Base-by-base conservation (phyloP, 2,113 vertebrate species). In the Urocitellus parryii region DNA sequence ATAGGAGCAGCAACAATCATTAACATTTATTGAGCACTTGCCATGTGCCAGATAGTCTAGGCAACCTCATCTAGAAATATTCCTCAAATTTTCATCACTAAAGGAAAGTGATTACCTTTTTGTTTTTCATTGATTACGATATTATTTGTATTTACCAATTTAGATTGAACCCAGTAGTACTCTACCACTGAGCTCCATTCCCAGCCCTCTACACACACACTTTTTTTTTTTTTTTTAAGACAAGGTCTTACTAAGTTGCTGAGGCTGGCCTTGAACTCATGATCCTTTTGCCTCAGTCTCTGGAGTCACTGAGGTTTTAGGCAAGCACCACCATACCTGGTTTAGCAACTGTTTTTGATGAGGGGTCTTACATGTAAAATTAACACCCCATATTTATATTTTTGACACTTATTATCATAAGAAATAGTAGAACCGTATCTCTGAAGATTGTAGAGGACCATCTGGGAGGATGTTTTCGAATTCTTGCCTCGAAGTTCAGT, bases 71-170 rank as follows among this genome's bases (percentile, higher is more conserved):
- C 32, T 56, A 24, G 22, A 58, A 45, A 32, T 70, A 37, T 51
- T 78, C 65, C 34, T 94, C 79, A 53, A 4, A 61, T 89, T 80
- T 87, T 51, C 53, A 17, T 67, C 39, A 58, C 76, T 96, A 88
- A 76, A 86, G 68, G 77, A 67, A 77, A 86, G 14, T 9, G 22
- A 89, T 34, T 34, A 14, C 34, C 39, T 73, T 93, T 91, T 37
- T 93, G 25, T 68, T 86, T 96, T 93, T 48, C 45, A 13, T 34
- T 27, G 61, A 77, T 89, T 48, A 34, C 42, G 34, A 24, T 65
- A 82, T 94, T 39, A 88, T 25, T 34, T 16, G 22, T 84, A 20
- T 51, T 90, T 29, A 68, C 53, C n/a, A 90, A 51, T 17, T 63
- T 27, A 24, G 61, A 63, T 63, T 10, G 61, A 63, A 63, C 9